Evolutionary conservation across 2,113 vertebrate species (phyloP), one percentile per base, ranked within the genome.

Genomic region (Furnarius figulus): DNA sequence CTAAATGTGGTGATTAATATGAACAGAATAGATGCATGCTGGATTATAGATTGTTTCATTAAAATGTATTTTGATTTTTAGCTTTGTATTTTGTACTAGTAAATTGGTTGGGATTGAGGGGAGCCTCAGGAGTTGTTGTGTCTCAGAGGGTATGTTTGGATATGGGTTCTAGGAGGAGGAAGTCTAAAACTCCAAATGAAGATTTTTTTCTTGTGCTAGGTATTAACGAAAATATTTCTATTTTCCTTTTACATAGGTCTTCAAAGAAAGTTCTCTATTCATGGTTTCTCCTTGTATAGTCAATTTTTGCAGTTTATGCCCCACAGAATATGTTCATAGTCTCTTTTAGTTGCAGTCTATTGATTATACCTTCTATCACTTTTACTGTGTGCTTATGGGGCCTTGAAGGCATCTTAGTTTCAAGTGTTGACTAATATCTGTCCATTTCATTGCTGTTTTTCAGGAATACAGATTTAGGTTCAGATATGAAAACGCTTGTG

Each of bases 161-260:
- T 93, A 86, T 88, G 22, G 73, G 72, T 93, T 31, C 16, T 20
- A 96, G 66, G 33, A 62, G 46, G 23, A 88, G 56, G 40, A 67
- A 82, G 56, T 75, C 75, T 74, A 40, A 56, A 56, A 71, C 33
- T 86, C 55, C 55, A 56, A 21, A 33, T 75, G 22, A 84, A 80
- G 37, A 58, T 78, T 95, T 80, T 80, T 93, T 77, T 28, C 72
- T 76, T 94, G 72, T 33, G 19, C 46, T 90, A 70, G 70, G 31
- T 86, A 42, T 74, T 91, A 79, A 86, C 52, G 46, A 30, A 94
- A 97, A 82, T 93, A 92, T 93, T 85, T 87, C 77, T 94, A 67
- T 40, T 93, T 90, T 95, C 55, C 58, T 88, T 92, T 95, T 67
- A 81, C 73, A 58, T 61, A 85, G 78, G 76, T 97, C 83, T 92